These are phyloP conservation scores for Nothoprocta pentlandii DNA, from an alignment of 2,113 vertebrate species.

Conservation along the genomic window DNA sequence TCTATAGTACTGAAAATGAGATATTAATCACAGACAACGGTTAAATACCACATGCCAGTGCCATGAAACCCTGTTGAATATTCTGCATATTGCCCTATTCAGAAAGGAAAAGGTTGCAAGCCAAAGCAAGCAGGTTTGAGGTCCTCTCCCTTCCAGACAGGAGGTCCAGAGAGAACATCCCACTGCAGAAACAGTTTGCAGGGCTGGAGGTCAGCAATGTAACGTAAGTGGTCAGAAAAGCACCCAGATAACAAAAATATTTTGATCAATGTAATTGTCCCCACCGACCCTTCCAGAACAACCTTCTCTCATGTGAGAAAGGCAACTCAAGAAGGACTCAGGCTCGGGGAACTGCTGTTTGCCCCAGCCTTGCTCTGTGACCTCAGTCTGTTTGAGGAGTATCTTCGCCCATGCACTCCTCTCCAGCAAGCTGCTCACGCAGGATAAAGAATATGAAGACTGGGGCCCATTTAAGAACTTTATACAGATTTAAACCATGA, in stretches of 20 bases:
- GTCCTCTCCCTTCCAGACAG: not conserved
- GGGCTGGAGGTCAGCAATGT: not conserved
- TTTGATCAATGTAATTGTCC: not conserved
- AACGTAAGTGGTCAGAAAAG: not conserved
- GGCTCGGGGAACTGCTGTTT: not conserved
- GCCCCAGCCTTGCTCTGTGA: fast-evolving
- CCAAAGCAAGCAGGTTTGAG: fast-evolving
- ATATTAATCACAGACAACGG: not conserved
- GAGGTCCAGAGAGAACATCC: not conserved
- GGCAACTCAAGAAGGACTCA: not conserved
- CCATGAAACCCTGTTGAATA: not conserved
- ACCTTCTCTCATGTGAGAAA: not conserved
- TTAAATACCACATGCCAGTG: not conserved
- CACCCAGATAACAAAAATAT: not conserved
- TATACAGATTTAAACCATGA: not conserved
- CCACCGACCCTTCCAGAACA: not conserved
- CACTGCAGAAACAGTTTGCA: not conserved
- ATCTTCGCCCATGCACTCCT: not conserved
- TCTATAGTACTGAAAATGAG: not conserved
- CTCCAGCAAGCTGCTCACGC: not conserved
- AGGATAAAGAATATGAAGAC: not conserved
- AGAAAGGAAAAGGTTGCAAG: fast-evolving
- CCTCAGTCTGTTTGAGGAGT: not conserved
- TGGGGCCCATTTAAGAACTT: not conserved
- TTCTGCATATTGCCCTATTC: not conserved